Evolutionary conservation across 2,888 invertebrate genomes (phyloP), one percentile per base, ranked within the genome.

Genomic region (Listrodromus nycthemerus): DNA sequence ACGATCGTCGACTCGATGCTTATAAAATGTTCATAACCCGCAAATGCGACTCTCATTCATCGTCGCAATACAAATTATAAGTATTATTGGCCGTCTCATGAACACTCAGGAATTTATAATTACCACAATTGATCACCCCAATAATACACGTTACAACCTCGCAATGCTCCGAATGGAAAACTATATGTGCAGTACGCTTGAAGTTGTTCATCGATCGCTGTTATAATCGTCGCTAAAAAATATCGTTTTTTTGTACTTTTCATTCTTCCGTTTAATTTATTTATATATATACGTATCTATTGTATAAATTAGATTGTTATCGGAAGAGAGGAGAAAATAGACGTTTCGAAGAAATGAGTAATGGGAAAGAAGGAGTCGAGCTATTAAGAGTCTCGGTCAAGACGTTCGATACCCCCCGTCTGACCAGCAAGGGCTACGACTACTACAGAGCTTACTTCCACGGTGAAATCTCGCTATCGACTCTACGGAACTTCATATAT

Each of bases 361-460:
- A 76, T 33, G 70, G 37, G 19, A 48, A 75, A 61, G n/a, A 63
- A 63, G 27, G 52, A 65, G 24, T 74, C 10, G 2, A 61, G 61
- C 27, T 30, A 30, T 30, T 7, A 16, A 10, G 24, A 30, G 52
- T 66, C 41, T 50, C 10, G 73, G 69, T n/a, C 19, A 19, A 30
- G 65, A 52, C 50, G 70, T 70, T 13, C 41, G 37, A 65, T 58
- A 77, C 77, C 37, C 6, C 27, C 19, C 52, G 79, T 75, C 77
- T 85, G 85, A 83, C 78, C 76, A 66, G 70, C 21, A 41, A 50
- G 61, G 77, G 61, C 45, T 70, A 19, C 73, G 67, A 85, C 83
- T 75, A 80, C 83, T 85, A 63, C 79, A 16, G 4, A 19, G 7
- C 30, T 45, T 6, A 66, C 65, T 71, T 71, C 16, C 58, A 58